Evolutionary conservation across 2,797 vertebrate species (phyloP), one percentile per base, ranked within the genome.

Genomic region (Falco biarmicus): DNA sequence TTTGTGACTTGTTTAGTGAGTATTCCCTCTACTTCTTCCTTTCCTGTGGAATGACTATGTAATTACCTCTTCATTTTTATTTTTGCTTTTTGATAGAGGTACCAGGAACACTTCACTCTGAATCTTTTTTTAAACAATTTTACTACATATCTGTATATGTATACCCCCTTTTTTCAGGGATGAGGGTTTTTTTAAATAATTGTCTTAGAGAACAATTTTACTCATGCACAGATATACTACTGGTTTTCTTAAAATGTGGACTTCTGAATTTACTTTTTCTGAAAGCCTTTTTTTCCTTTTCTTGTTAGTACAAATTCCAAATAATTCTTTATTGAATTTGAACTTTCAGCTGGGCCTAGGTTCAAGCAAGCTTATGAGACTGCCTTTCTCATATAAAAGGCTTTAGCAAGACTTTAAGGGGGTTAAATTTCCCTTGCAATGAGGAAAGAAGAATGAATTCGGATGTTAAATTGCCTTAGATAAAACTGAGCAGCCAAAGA

Each of bases 241-340:
- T 57, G 6, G 5, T 78, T 83, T 89, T 63, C 78, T 56, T 89
- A 5, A 84, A 89, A n/a, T 37, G 11, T 79, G 37, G 73, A 48
- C 45, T 87, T 91, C 51, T 74, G 53, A 54, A 93, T 51, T 75
- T 69, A 59, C 14, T 78, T 91, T 56, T n/a, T 75, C 54, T 83
- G 37, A 92, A 89, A 87, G 10, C 31, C 41, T 87, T 68, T 6
- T 6, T 43, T 86, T 93, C 31, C 25, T 68, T 71, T 80, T 80
- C 51, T 63, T 57, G 74, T 69, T 76, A 76, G 16, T 60, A 61
- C 9, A 87, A 91, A 80, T 85, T 94, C 22, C 22, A 75, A 59
- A 48, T 82, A 83, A 87, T 73, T 80, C 28, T 69, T 73, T 66
- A 76, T 50, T 83, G 75, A 94, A 93, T 95, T 89, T 89, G 69